Base-by-base conservation (phyloP, 2,113 vertebrate genomes). In the Austrofundulus limnaeus region DNA sequence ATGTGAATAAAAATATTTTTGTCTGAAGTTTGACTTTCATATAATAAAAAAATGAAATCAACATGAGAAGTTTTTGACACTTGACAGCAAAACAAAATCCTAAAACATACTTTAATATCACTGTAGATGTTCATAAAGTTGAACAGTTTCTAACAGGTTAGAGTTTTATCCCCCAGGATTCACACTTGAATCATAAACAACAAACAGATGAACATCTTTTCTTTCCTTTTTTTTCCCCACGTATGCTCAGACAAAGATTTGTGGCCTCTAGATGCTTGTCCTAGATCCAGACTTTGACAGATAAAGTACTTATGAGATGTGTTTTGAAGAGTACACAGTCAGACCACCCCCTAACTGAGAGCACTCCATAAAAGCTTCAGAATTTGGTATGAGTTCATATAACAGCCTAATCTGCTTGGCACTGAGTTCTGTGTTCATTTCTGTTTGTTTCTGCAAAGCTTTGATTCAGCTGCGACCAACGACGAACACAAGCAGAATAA, bases 201-300 rank as follows among this genome's bases (percentile, higher is more conserved):
- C 42, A 82, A 82, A 86, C 72, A 62, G 62, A 66, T 23, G 39
- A 48, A 65, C 23, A n/a, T 65, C 49, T 74, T 62, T 72, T 82
- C 71, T 23, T 62, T 50, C 74, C 63, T 75, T 80, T 73, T 51
- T n/a, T n/a, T n/a, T n/a, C n/a, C n/a, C 41, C 59, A 66, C 54
- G 55, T 21, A 57, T 72, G 66, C 72, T 39, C 57, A 66, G 60
- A 47, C 51, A 28, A 53, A 76, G 37, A 49, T 62, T 54, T 39
- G 6, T 57, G 59, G 62, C 72, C 78, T 85, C 78, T 48, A 28
- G 73, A 74, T 43, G 41, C 78, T 53, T 75, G 84, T 74, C 78
- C 87, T 72, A 82, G 48, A 85, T 87, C 55, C 74, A 77, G 68
- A 81, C 58, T 72, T 57, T 75, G 71, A 85, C 72, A 72, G 68